Percentiles rank a stretch among this genome's conserved stretches.
Evolutionary conservation across 2,888 invertebrate genomes (phyloP).

Genomic region (Nomada goodeniana): DNA sequence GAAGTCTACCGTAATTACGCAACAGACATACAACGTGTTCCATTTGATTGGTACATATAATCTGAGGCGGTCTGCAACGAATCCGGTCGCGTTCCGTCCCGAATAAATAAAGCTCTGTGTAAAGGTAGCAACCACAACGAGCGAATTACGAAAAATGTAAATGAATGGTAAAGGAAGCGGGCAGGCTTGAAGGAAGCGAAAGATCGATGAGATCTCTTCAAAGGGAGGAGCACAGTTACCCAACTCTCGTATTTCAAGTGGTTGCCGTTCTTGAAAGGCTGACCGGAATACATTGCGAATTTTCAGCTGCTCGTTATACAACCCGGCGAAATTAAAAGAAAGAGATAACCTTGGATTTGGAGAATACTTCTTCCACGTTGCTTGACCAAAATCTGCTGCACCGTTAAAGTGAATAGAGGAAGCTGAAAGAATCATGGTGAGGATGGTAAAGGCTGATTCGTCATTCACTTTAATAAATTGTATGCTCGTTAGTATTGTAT

Average conservation of each 20-base stretch:
- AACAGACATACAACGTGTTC: slow-evolving; percentile 2
- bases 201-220: slow-evolving; percentile 58
- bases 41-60: slow-evolving; percentile 43
- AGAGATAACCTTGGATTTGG: slow-evolving; percentile 13
- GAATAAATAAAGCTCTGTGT: slow-evolving; percentile 44
- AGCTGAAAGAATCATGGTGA: not conserved
- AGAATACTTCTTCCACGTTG: slow-evolving; percentile 11
- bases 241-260: slow-evolving; percentile 44
- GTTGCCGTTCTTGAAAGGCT: slow-evolving; percentile 44
- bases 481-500: too few species aligned
- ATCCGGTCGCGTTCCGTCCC: slow-evolving; percentile 16
- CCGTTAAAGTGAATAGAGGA: not conserved
- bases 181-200: slow-evolving; percentile 42
- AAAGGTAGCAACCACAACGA: slow-evolving; percentile 35
- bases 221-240: slow-evolving; percentile 38
- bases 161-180: slow-evolving; percentile 46
- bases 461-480: too few species aligned
- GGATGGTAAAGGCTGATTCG: not conserved
- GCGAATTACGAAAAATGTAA: slow-evolving; percentile 41
- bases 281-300: slow-evolving; percentile 10
- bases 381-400: slow-evolving; percentile 3
- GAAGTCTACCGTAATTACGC: slow-evolving; percentile 32
- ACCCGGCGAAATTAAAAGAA: slow-evolving; percentile 36
- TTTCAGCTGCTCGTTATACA: slow-evolving; percentile 34
- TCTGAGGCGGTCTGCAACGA: slow-evolving; percentile 7